Conservation (phyloP, 1,140 invertebrate genomes). For the Bradysia coprophila region DNA sequence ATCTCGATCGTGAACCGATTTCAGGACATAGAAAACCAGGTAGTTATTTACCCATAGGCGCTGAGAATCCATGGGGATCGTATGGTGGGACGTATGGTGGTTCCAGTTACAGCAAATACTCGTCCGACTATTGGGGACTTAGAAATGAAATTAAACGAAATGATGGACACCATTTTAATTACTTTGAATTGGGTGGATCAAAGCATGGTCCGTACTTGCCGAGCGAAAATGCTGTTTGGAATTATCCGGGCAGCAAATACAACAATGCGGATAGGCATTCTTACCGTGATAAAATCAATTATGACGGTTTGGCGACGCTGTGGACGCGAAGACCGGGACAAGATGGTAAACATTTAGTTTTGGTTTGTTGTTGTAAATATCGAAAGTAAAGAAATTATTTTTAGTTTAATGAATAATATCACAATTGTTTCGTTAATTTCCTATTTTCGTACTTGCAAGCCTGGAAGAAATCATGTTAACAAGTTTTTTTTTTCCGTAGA, state of each 20-base stretch:
- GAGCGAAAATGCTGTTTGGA: constrained; percentile 13
- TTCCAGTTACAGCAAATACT: constrained; percentile 9
- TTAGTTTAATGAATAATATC: not conserved
- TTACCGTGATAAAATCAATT: constrained; percentile 11
- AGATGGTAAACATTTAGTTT: constrained; percentile 13
- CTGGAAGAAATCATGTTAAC: too few relatives aligned
- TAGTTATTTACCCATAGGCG: not conserved
- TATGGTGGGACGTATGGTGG: constrained; percentile 25
- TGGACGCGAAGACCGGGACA: constrained; percentile 19
- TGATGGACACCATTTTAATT: constrained; percentile 20
- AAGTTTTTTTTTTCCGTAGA: constrained; percentile 26
- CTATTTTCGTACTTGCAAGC: too few relatives aligned
- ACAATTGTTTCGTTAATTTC: not conserved
- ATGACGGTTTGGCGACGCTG: constrained; percentile 11
- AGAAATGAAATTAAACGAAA: constrained; percentile 13
- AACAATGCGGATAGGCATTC: constrained; percentile 10
- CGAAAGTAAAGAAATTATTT: not conserved
- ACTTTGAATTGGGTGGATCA: constrained; percentile 15
- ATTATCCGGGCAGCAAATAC: constrained; percentile 18
- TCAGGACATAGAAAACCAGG: not conserved
- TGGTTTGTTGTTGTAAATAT: not conserved
- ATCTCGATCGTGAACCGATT: constrained; percentile 1
- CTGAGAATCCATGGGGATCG: constrained; percentile 10
- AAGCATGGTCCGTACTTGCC: constrained; percentile 10
- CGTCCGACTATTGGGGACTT: constrained; percentile 14